Percentiles rank a stretch among this genome's conserved stretches.
Evolutionary conservation across 2,888 invertebrate species (phyloP).

Genomic region (Camponotus fellah): DNA sequence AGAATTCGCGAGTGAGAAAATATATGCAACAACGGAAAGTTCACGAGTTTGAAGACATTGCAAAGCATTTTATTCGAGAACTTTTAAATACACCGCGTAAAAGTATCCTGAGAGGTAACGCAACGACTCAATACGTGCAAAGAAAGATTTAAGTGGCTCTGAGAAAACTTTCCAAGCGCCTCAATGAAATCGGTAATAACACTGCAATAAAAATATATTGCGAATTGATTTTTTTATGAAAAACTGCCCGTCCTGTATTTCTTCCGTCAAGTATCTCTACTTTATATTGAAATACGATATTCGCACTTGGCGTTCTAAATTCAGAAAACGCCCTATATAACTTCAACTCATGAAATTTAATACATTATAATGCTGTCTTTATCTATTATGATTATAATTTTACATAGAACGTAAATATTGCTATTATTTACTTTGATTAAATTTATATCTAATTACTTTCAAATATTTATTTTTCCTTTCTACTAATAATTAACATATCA

Average conservation of each 20-base stretch:
- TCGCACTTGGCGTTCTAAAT: neutral
- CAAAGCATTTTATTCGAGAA: conserved; percentile 39
- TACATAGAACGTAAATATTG: neutral
- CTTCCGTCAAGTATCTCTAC: conserved; percentile 13
- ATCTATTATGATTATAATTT: neutral
- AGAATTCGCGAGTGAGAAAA: conserved; percentile 8
- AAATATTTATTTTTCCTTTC: conserved; percentile 21
- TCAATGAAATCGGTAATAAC: conserved; percentile 47
- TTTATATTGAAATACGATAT: conserved; percentile 41
- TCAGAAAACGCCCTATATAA: neutral
- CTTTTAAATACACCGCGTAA: conserved; percentile 40
- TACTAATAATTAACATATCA: neutral
- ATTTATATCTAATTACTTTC: conserved; percentile 35
- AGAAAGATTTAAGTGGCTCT: conserved; percentile 46
- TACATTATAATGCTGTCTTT: neutral
- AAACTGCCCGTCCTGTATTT: conserved; percentile 23
- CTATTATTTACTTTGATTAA: neutral
- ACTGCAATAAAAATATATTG: conserved; percentile 32
- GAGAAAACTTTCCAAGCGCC: conserved; percentile 42
- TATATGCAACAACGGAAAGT: conserved; percentile 15
- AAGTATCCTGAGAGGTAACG: conserved; percentile 28
- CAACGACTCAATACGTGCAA: conserved; percentile 24
- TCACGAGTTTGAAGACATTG: conserved; percentile 35
- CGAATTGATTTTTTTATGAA: conserved; percentile 41
- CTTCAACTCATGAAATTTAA: conserved; percentile 8